phyloP scores from a whole-genome alignment of 1,140 invertebrate genomes.

The Nylanderia fulva region DNA sequence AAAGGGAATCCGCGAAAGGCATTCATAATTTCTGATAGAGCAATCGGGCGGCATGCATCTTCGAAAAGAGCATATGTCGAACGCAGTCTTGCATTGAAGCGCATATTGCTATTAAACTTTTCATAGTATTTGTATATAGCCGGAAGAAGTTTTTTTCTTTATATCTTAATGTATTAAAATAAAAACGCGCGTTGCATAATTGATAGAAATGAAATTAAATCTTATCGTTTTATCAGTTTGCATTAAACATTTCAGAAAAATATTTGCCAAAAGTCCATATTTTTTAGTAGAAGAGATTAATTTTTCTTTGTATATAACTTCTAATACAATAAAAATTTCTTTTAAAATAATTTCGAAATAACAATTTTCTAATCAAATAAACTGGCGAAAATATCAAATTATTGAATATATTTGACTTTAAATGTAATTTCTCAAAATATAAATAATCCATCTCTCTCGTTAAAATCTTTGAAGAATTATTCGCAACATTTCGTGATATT shows the following conservation, averaged over 20 bases:
- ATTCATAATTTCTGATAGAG: slow-evolving; percentile 14
- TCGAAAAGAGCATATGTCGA: background rate
- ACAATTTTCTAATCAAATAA: no score
- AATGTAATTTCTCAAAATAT: no score
- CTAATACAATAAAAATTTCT: no score
- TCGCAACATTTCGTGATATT: background rate
- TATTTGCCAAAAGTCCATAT: background rate
- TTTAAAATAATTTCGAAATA: no score
- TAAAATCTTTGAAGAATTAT: slow-evolving; percentile 8
- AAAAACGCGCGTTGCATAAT: background rate
- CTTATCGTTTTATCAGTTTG: background rate
- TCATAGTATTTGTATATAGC: background rate
- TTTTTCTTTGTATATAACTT: background rate
- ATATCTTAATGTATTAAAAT: slow-evolving; percentile 1
- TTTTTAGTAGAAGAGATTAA: background rate
- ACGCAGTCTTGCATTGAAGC: slow-evolving; percentile 10
- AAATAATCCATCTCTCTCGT: no score
- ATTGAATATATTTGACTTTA: no score
- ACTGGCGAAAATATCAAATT: no score
- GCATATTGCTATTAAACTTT: background rate
- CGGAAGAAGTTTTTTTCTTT: background rate
- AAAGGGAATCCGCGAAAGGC: slow-evolving; percentile 20
- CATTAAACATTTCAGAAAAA: background rate
- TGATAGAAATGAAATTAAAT: background rate
- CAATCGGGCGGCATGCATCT: background rate